Conservation (phyloP, 1,140 invertebrate genomes). For the Bemisia tabaci region DNA sequence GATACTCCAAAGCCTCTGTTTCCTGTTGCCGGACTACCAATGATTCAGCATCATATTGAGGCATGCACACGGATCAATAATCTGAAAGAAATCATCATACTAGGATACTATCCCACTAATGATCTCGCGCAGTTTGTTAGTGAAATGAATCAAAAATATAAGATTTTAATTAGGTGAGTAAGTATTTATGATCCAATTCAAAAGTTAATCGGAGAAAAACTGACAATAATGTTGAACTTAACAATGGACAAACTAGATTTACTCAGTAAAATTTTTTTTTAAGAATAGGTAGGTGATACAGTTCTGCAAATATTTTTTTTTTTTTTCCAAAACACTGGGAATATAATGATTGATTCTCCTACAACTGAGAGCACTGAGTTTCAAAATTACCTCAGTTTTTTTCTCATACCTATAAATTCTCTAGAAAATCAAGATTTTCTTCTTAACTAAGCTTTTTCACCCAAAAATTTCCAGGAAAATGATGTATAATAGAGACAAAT, state of each 20-base stretch:
- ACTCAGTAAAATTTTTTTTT: conserved; percentile 5
- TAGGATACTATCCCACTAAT: conserved; percentile 77
- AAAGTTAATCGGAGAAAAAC: too few relatives aligned
- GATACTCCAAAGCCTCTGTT: conserved; percentile 96
- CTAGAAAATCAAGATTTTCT: too few relatives aligned
- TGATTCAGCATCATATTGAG: conserved; percentile 96
- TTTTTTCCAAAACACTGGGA: too few relatives aligned
- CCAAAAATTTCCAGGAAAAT: too few relatives aligned
- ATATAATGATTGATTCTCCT: too few relatives aligned
- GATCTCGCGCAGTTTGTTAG: conserved; percentile 72
- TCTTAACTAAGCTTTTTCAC: too few relatives aligned
- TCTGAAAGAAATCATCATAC: conserved; percentile 81
- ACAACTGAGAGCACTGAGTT: too few relatives aligned
- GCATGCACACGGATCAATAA: conserved; percentile 66
- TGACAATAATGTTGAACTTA: conserved; percentile 1
- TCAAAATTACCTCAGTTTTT: too few relatives aligned
- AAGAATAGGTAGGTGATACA: too few relatives aligned
- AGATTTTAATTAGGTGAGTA: conserved; percentile 60
- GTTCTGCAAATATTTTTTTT: too few relatives aligned
- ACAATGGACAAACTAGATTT: neutral
- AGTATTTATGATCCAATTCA: conserved; percentile 7
- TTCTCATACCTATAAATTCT: too few relatives aligned
- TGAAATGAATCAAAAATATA: conserved; percentile 69
- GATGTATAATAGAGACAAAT: too few relatives aligned
- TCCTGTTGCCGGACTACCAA: conserved; percentile 84